Evolutionary conservation across 2,888 invertebrate genomes (phyloP), one percentile per base, ranked within the genome.

Genomic region (Apamea monoglypha): DNA sequence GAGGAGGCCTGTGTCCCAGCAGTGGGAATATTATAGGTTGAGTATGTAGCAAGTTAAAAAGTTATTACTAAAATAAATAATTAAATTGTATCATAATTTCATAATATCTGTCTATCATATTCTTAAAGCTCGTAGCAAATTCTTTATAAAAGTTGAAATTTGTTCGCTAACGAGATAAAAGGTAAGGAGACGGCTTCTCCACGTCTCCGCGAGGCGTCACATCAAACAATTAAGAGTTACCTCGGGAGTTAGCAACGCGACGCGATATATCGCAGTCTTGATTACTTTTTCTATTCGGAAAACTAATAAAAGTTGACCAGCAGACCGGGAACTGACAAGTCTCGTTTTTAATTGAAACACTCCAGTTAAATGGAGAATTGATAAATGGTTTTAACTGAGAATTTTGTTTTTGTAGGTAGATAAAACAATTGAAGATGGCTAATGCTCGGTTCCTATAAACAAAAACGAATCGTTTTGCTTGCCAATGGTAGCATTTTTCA

Each of bases 251-350:
- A 91, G 93, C 90, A 90, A 90, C 86, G 91, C 93, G 87, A 88
- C 88, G 83, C 92, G 94, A 96, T 95, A 94, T 94, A 95, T 95
- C 91, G 94, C 89, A 91, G 90, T 92, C 94, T 96, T 95, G 94
- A 96, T 96, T 95, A 96, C 95, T 95, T 95, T 95, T 94, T 93
- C 94, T 93, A 92, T 94, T 95, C 90, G 84, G 90, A 84, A 91
- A 95, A 95, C 93, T 95, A 96, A 96, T 96, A 96, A 95, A 96
- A 96, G 92, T 96, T 95, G 94, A 94, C 94, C 95, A 95, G 93
- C 92, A 92, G 91, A 93, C 93, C 92, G 93, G 91, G 90, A 93
- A 93, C 93, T 93, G 87, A 89, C 91, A 91, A 84, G 81, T 90
- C 88, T 84, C 92, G 91, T 93, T 95, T 95, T 95, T 95, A 96